Evolutionary conservation across 2,113 vertebrate species (phyloP).

Genomic region (Rhinichthys klamathensis): DNA sequence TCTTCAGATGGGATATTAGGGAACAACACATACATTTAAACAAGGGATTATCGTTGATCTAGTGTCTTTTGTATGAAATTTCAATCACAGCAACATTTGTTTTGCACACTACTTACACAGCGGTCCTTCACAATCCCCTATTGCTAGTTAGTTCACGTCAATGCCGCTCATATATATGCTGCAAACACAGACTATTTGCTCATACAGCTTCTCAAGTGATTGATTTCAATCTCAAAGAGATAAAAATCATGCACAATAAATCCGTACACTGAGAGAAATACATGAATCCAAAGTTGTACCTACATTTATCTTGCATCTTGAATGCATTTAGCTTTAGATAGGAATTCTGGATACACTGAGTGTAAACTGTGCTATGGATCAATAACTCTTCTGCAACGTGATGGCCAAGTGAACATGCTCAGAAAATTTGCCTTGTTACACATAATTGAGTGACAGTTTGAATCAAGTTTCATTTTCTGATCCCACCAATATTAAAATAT

Average conservation of each 20-base stretch:
- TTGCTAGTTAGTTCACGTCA: slow-evolving; percentile 31
- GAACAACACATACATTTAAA: not conserved
- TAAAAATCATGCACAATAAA: slow-evolving; percentile 24
- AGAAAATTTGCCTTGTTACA: not conserved
- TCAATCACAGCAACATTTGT: slow-evolving; percentile 4
- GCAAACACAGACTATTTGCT: slow-evolving; percentile 26
- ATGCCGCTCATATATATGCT: slow-evolving; percentile 8
- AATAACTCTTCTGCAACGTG: not conserved
- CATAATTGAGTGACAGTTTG: not conserved
- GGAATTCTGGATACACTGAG: not conserved
- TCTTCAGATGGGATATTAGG: not conserved
- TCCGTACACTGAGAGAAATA: slow-evolving; percentile 25
- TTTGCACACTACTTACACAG: not conserved
- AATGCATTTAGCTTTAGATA: not conserved
- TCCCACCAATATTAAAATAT: not conserved
- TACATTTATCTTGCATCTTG: not conserved
- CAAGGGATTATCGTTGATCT: not conserved
- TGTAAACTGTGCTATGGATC: slow-evolving; percentile 14
- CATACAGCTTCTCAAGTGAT: slow-evolving; percentile 19
- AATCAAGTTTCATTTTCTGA: not conserved
- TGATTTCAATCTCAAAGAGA: slow-evolving; percentile 42
- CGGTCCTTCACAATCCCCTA: not conserved
- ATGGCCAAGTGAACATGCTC: not conserved
- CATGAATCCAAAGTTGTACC: not conserved
- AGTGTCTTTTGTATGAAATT: not conserved